Conservation (phyloP, 2,888 invertebrate genomes). For the Seira sanloemensis region DNA sequence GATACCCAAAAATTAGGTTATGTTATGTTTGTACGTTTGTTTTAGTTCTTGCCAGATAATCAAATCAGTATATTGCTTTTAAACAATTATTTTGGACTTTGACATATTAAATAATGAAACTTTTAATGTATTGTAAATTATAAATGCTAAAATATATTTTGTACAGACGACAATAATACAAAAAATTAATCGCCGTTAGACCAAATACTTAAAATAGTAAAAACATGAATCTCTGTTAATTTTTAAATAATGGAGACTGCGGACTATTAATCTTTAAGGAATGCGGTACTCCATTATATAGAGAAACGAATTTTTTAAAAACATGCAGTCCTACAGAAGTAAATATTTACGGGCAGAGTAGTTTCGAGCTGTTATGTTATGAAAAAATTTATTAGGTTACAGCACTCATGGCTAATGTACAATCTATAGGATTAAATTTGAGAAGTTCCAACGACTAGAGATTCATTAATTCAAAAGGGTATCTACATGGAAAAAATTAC, state of each 20-base stretch:
- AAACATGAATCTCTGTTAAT: not conserved
- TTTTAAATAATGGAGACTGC: constrained; percentile 28
- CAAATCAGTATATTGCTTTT: constrained; percentile 10
- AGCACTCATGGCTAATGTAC: too few relatives aligned
- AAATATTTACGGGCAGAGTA: too few relatives aligned
- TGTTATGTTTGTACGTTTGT: not conserved
- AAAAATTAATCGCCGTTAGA: constrained; percentile 26
- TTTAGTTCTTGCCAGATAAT: constrained; percentile 33
- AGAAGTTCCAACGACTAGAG: too few relatives aligned
- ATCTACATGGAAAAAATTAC: too few relatives aligned
- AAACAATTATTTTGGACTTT: not conserved
- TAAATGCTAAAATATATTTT: too few relatives aligned
- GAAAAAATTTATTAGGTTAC: constrained; percentile 4
- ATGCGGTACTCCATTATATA: too few relatives aligned
- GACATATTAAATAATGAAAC: not conserved
- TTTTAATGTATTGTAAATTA: not conserved
- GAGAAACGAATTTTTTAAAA: too few relatives aligned
- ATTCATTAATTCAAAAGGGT: too few relatives aligned
- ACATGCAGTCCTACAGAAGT: too few relatives aligned
- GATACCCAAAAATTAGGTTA: not conserved
- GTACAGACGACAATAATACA: constrained; percentile 54
- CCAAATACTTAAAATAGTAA: constrained; percentile 18
- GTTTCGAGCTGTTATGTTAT: too few relatives aligned
- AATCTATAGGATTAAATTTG: too few relatives aligned
- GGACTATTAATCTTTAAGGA: constrained; percentile 29